These are phyloP conservation scores for Dendronephthya gigantea DNA, from an alignment of 64 coral and sea anemone species.

Conservation along the genomic window DNA sequence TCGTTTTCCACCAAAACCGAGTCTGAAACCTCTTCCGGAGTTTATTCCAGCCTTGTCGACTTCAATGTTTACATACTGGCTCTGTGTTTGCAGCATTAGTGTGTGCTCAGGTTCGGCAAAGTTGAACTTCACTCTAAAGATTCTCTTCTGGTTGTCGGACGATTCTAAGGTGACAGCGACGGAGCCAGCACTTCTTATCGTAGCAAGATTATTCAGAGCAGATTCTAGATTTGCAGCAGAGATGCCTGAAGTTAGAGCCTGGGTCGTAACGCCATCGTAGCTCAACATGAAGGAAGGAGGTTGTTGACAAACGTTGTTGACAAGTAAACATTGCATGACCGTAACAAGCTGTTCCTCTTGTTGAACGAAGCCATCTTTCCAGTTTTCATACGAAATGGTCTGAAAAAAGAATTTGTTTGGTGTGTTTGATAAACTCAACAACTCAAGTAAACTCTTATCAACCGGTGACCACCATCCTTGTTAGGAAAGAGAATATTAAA, in stretches of 20 bases:
- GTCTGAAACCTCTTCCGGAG: background rate
- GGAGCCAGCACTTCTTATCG: background rate
- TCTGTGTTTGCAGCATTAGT: background rate
- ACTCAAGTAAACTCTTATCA: too few relatives aligned
- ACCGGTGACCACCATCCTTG: too few relatives aligned
- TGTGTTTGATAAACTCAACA: background rate
- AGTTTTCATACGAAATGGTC: background rate
- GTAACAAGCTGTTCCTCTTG: conserved; percentile 2
- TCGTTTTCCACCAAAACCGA: background rate
- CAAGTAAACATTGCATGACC: background rate
- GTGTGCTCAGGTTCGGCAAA: background rate
- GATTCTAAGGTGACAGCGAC: background rate
- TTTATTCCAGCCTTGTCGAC: background rate
- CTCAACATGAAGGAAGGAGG: background rate
- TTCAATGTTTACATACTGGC: background rate
- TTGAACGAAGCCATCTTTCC: background rate
- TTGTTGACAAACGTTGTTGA: background rate
- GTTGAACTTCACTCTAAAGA: background rate
- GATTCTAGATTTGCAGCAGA: background rate
- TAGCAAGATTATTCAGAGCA: background rate
- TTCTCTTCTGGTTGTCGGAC: background rate
- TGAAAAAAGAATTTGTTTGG: background rate
- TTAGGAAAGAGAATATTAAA: too few relatives aligned
- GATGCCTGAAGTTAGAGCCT: background rate
- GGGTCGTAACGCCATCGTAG: background rate